phyloP scores from a whole-genome alignment of 2,888 invertebrate genomes.

The Dyspetes luteomarginatus region DNA sequence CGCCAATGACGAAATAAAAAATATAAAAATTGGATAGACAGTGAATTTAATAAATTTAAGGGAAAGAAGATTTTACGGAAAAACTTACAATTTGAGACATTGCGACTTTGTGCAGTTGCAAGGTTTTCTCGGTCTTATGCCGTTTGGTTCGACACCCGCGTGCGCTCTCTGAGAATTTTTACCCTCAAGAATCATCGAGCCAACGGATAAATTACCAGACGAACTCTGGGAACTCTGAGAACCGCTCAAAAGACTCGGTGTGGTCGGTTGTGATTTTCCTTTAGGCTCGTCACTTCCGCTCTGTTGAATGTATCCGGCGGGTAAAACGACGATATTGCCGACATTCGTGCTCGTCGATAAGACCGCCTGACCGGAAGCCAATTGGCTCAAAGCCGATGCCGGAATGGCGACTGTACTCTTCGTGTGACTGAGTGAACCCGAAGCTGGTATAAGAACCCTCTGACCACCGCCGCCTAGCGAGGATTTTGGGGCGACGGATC shows the following conservation, averaged over 20 bases:
- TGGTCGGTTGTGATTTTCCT: conserved; percentile 75
- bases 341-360: conserved; percentile 80
- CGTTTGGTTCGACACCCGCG: conserved; percentile 83
- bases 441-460: conserved; percentile 82
- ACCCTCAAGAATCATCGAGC: conserved; percentile 74
- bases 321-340: conserved; percentile 86
- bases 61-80: background rate
- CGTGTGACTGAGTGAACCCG: conserved; percentile 77
- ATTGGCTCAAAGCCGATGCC: conserved; percentile 82
- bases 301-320: conserved; percentile 85
- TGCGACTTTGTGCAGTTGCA: conserved; percentile 99
- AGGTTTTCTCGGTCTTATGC: conserved; percentile 92
- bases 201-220: conserved; percentile 73
- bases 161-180: conserved; percentile 76
- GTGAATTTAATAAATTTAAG: conserved; percentile 12
- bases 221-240: conserved; percentile 77
- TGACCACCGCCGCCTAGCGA: conserved; percentile 78
- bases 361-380: conserved; percentile 82
- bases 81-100: conserved; percentile 94
- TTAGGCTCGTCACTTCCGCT: conserved; percentile 77
- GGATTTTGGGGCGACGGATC: conserved; percentile 83
- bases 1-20: no score
- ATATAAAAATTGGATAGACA: conserved; percentile 28
- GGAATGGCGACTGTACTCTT: conserved; percentile 81
- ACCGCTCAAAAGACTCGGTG: conserved; percentile 77